Percentiles rank a stretch among this genome's conserved stretches.
Evolutionary conservation across 2,888 invertebrate genomes (phyloP).

Genomic region (Drosophila infuscata): DNA sequence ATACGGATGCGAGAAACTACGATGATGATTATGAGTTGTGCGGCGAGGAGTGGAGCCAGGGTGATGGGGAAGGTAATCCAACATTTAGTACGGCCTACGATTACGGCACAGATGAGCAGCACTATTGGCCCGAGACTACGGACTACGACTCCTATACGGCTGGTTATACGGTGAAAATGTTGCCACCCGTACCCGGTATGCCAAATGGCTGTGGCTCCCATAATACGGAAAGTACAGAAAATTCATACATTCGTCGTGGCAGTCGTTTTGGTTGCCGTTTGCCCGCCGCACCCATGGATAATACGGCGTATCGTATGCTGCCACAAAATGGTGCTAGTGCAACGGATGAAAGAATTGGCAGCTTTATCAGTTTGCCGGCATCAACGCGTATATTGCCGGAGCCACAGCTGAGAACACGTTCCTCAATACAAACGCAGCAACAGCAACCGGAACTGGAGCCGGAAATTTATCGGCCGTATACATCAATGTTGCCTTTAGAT

Average conservation of each 20-base stretch:
- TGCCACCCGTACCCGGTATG: background rate
- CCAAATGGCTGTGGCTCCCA: conserved; percentile 23
- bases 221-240: background rate
- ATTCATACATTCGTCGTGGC: conserved; percentile 54
- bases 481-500: conserved; percentile 80
- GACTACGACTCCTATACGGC: background rate
- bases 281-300: conserved; percentile 69
- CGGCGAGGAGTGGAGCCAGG: conserved; percentile 22
- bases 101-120: background rate
- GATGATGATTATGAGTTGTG: conserved; percentile 27
- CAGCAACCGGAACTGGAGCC: background rate
- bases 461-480: conserved; percentile 70
- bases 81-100: background rate
- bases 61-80: conserved; percentile 4
- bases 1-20: conserved; percentile 30
- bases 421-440: conserved; percentile 47
- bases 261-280: conserved; percentile 71
- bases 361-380: conserved; percentile 85
- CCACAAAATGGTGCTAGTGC: conserved; percentile 63
- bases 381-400: conserved; percentile 74
- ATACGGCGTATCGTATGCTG: conserved; percentile 65
- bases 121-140: background rate
- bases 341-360: conserved; percentile 88
- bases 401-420: conserved; percentile 43
- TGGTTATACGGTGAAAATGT: background rate